A percentile compares a stretch with the other conserved stretches of the same genome.
phyloP scores from a whole-genome alignment of 2,797 vertebrate species.

The Pseudotriccus pelzelni region DNA sequence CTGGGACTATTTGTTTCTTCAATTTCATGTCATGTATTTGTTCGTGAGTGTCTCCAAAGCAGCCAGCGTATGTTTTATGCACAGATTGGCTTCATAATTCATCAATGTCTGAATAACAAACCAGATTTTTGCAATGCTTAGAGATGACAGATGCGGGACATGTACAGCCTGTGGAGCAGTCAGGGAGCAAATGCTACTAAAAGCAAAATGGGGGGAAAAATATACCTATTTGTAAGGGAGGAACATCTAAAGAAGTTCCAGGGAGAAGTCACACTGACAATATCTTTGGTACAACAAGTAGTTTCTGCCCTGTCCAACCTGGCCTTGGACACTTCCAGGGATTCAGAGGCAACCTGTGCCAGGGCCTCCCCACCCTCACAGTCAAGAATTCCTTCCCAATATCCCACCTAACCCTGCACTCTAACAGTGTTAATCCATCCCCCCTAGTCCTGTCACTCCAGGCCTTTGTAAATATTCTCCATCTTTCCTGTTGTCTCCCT shows the following conservation, averaged over 20 bases:
- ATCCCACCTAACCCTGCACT: not conserved
- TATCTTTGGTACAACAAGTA: not conserved
- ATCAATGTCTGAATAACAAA: not conserved
- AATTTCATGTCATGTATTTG: not conserved
- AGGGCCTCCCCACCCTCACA: accelerated
- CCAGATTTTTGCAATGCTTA: not conserved
- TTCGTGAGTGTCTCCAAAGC: not conserved
- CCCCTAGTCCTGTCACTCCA: not conserved
- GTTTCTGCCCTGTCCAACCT: not conserved
- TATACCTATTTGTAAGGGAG: not conserved
- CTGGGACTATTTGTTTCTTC: not conserved
- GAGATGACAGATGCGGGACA: not conserved
- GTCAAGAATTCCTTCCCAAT: not conserved
- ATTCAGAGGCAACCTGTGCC: not conserved
- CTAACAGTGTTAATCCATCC: not conserved
- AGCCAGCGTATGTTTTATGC: constrained; percentile 3
- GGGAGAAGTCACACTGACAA: not conserved
- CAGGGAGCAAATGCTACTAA: not conserved
- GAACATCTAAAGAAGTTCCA: not conserved
- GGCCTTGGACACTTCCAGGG: not conserved
- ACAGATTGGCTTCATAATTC: not conserved
- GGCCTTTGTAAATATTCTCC: not conserved
- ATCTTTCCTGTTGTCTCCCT: not conserved
- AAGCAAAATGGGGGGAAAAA: not conserved
- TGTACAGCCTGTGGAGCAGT: accelerated